Base-by-base conservation (phyloP, 1,140 invertebrate species). In the Nixonia krombeini region DNA sequence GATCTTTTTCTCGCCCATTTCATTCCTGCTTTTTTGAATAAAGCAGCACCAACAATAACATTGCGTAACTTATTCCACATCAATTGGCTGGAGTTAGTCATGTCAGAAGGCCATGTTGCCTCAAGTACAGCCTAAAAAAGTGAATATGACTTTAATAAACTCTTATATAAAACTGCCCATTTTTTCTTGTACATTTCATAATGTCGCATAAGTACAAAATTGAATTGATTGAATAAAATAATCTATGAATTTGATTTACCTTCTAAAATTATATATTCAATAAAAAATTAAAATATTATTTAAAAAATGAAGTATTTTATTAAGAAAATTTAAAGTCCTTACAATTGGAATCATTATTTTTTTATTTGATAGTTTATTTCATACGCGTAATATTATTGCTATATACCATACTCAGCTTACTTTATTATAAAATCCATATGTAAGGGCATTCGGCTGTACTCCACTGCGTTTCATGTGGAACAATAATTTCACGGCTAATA, bases 381-480 rank as follows among this genome's bases (percentile, higher is more conserved):
- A n/a, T n/a, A n/a, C n/a, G n/a, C n/a, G n/a, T n/a, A 41, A 38
- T 0, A 9, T 42, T 15, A 17, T 21, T 5, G 23, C 21, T 4
- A 52, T n/a, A 8, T 31, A 44, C 57, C 28, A 21, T 33, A 12
- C 1, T 35, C 7, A 13, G 42, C 26, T 41, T 68, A 85, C 83
- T 72, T 85, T 85, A 26, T 85, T 85, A 49, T 85, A 85, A 79
- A 85, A 94, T 65, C 97, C 97, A 80, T 99, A 99, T 0, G 98
- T 99, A 25, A 99, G 91, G 8, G 98, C 98, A 81, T 99, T 99
- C 1, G 96, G 96, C 76, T 96, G 94, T 9, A 99, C 89, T 0
- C 95, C 95, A 44, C 91, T 91, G n/a, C 93, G 89, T 81, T 97
- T 97, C 97, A 99, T 99, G 45, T 97, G 91, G 73, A 95, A 94